Percentiles rank a stretch among this genome's conserved stretches.
These are phyloP conservation scores for Thereuonema tuberculata DNA, from an alignment of 1,140 invertebrate species.

Conservation along the genomic window DNA sequence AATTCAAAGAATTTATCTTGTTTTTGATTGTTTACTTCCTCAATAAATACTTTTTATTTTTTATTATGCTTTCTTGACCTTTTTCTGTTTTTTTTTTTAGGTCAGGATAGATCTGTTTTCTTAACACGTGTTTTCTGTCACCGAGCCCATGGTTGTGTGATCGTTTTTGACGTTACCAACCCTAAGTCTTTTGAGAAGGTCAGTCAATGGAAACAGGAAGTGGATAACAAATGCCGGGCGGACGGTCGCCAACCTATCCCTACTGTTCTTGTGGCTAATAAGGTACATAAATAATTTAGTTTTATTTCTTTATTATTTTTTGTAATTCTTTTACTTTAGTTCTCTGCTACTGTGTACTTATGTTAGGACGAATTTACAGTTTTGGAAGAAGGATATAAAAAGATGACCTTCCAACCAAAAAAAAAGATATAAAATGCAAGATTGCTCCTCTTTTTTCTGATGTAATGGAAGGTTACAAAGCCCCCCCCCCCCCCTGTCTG, in stretches of 20 bases:
- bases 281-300: not conserved
- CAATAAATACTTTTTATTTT: too few species aligned
- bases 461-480: too few species aligned
- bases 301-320: not conserved
- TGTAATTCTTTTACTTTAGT: not conserved
- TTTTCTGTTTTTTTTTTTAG: slow-evolving; percentile 2
- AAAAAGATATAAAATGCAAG: too few species aligned
- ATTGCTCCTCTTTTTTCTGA: too few species aligned
- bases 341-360: too few species aligned
- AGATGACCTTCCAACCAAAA: too few species aligned
- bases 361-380: too few species aligned
- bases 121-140: not conserved
- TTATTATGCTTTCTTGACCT: too few species aligned
- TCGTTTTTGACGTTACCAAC: slow-evolving; percentile 2
- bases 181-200: not conserved
- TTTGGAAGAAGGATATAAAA: too few species aligned
- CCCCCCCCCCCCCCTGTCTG: too few species aligned
- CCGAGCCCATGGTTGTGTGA: slow-evolving; percentile 1
- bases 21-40: too few species aligned
- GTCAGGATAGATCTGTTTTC: slow-evolving; percentile 1
- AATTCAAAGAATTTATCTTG: too few species aligned
- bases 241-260: slow-evolving; percentile 1
- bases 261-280: slow-evolving; percentile 1
- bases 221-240: not conserved
- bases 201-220: not conserved